phyloP scores from a whole-genome alignment of 2,888 invertebrate species.

The Lasioglossum lativentre region DNA sequence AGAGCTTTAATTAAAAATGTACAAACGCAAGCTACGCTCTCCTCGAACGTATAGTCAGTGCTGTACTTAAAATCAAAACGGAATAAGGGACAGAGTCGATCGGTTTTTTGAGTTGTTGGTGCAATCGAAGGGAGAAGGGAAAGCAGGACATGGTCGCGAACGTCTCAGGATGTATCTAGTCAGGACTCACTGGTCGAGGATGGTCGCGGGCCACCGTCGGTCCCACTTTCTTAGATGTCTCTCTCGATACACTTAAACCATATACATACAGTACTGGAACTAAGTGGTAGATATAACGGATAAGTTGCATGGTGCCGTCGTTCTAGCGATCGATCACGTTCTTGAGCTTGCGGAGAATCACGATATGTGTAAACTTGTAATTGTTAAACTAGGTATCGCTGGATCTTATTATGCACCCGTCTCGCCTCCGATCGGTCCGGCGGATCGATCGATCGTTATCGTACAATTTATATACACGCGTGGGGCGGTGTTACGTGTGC shows the following conservation, averaged over 20 bases:
- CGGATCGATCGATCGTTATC: slow-evolving; percentile 56
- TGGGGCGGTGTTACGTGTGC: slow-evolving; percentile 69
- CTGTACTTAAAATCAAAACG: slow-evolving; percentile 8
- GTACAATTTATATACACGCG: slow-evolving; percentile 65
- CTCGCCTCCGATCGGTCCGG: slow-evolving; percentile 19
- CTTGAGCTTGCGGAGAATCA: slow-evolving; percentile 67
- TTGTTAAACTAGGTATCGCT: slow-evolving; percentile 48
- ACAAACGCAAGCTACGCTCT: not conserved
- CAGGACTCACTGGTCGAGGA: slow-evolving; percentile 57
- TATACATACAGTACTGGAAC: slow-evolving; percentile 69
- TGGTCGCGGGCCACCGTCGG: slow-evolving; percentile 51
- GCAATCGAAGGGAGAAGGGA: not conserved
- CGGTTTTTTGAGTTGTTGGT: not conserved
- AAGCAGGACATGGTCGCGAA: slow-evolving; percentile 8
- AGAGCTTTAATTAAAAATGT: not conserved
- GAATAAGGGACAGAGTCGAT: not conserved
- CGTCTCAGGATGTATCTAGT: slow-evolving; percentile 73
- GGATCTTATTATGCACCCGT: slow-evolving; percentile 59
- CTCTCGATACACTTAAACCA: slow-evolving; percentile 69
- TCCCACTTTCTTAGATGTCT: slow-evolving; percentile 66
- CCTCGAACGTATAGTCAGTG: not conserved
- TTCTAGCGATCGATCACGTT: slow-evolving; percentile 73
- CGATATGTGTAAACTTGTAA: slow-evolving; percentile 43
- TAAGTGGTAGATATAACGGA: slow-evolving; percentile 67
- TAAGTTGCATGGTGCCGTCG: slow-evolving; percentile 74